Evolutionary conservation across 2,113 vertebrate species (phyloP).

Genomic region (Ondatra zibethicus): DNA sequence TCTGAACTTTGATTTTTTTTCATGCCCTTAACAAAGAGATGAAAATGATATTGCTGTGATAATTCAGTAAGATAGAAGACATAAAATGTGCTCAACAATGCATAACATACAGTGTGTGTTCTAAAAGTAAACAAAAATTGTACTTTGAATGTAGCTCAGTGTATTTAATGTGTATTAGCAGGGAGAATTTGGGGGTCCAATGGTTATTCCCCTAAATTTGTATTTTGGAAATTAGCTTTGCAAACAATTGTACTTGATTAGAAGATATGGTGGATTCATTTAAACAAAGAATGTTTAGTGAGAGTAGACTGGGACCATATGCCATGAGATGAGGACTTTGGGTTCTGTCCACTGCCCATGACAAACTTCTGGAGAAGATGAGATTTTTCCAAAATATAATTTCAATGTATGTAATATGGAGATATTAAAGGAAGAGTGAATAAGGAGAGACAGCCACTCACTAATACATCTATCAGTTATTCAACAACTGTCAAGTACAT

Average conservation of each 20-base stretch:
- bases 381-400: constrained; percentile 15
- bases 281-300: not conserved
- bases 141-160: not conserved
- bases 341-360: not conserved
- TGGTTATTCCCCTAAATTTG: not conserved
- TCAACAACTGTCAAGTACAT: not conserved
- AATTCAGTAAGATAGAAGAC: not conserved
- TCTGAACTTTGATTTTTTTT: constrained; percentile 46
- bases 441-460: not conserved
- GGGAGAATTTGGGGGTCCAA: not conserved
- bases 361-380: not conserved
- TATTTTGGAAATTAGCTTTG: not conserved
- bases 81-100: not conserved
- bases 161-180: too few species aligned
- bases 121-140: not conserved
- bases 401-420: not conserved
- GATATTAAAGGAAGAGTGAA: not conserved
- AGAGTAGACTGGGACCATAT: not conserved
- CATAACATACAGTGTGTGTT: not conserved
- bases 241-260: not conserved
- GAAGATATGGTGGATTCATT: not conserved
- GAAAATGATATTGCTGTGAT: not conserved
- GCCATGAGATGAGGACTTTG: not conserved
- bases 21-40: not conserved
- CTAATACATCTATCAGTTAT: not conserved